phyloP scores from a whole-genome alignment of 2,113 vertebrate species.

The Mormyrus iriodes region DNA sequence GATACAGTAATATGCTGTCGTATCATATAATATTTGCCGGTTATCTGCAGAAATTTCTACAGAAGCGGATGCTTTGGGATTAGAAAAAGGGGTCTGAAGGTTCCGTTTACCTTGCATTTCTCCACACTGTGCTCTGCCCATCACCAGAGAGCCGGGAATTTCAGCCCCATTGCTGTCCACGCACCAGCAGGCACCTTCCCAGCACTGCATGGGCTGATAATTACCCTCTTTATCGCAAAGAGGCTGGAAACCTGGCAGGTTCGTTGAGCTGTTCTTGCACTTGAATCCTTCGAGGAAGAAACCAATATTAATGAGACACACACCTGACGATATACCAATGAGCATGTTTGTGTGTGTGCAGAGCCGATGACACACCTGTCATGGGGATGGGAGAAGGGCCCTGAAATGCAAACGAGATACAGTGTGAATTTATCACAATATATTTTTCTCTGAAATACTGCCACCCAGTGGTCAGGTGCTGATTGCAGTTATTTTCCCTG shows the following conservation, averaged over 20 bases:
- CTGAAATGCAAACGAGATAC: slow-evolving; percentile 33
- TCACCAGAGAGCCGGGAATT: slow-evolving; percentile 48
- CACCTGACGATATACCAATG: not conserved
- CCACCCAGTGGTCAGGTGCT: not conserved
- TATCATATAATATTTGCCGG: not conserved
- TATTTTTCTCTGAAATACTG: not conserved
- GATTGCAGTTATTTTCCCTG: not conserved
- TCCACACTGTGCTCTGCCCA: not conserved
- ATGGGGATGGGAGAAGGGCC: not conserved
- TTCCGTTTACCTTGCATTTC: not conserved
- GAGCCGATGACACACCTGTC: not conserved
- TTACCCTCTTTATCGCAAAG: slow-evolving; percentile 68
- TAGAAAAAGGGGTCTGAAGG: not conserved
- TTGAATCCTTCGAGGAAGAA: not conserved
- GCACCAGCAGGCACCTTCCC: slow-evolving; percentile 73
- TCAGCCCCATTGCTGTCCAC: slow-evolving; percentile 67
- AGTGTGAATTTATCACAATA: not conserved
- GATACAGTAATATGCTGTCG: not conserved
- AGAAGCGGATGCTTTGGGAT: not conserved
- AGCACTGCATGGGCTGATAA: slow-evolving; percentile 70
- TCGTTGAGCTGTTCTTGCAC: not conserved
- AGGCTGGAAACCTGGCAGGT: slow-evolving; percentile 45
- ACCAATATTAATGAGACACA: not conserved
- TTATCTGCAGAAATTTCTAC: not conserved
- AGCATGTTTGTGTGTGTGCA: not conserved